Evolutionary conservation across 2,113 vertebrate species (phyloP).

Genomic region (Podocnemis expansa): DNA sequence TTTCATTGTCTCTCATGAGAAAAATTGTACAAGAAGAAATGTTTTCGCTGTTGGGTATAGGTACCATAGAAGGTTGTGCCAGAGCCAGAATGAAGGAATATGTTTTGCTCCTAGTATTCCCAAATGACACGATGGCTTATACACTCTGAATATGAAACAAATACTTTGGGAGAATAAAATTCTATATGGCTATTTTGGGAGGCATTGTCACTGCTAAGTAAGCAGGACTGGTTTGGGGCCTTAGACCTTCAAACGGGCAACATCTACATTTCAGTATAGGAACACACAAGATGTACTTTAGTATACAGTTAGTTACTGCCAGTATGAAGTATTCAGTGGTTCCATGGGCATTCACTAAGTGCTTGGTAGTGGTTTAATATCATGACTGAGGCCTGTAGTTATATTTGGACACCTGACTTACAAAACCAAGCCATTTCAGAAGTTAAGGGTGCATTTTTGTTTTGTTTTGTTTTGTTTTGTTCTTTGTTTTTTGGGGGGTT

Average conservation of each 20-base stretch:
- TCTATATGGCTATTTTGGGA: not conserved
- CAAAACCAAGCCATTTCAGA: not conserved
- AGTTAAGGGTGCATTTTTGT: too few species aligned
- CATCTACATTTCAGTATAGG: not conserved
- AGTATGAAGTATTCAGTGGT: not conserved
- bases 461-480: too few species aligned
- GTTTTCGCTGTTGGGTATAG: not conserved
- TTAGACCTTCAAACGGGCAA: not conserved
- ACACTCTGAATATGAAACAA: not conserved
- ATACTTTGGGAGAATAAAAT: not conserved
- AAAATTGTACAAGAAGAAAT: not conserved
- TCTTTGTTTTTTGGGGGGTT: too few species aligned
- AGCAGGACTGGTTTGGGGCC: not conserved
- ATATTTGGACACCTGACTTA: not conserved
- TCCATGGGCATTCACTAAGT: not conserved
- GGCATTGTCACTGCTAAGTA: not conserved
- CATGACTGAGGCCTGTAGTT: not conserved
- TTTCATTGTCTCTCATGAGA: not conserved
- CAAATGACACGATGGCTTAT: not conserved
- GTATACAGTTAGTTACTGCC: not conserved
- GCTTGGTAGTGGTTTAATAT: not conserved
- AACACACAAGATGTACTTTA: not conserved
- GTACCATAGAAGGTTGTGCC: not conserved
- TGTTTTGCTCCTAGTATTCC: not conserved
- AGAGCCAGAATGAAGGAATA: not conserved